Evolutionary conservation across 1,140 invertebrate species (phyloP).

Genomic region (Brachionus rubens): DNA sequence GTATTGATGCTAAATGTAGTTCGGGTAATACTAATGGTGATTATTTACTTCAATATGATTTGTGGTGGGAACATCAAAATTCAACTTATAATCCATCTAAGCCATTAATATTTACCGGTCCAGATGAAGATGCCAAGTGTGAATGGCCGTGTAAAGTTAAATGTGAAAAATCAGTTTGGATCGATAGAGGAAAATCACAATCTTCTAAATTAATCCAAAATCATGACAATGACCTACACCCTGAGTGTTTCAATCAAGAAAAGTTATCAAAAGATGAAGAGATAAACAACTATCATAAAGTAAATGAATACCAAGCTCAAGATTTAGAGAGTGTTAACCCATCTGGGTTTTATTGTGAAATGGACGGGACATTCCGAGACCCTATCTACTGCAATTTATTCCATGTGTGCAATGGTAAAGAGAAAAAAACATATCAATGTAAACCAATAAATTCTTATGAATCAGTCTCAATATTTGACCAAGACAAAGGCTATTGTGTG

Average conservation of each 20-base stretch:
- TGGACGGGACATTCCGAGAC: constrained; percentile 14
- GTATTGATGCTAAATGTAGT: constrained; percentile 37
- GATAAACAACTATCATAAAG: not conserved
- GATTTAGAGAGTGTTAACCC: constrained; percentile 42
- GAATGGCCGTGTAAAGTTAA: constrained; percentile 44
- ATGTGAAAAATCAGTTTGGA: constrained; percentile 28
- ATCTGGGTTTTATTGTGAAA: constrained; percentile 35
- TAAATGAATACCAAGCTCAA: not conserved
- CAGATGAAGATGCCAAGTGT: constrained; percentile 29
- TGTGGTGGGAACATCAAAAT: constrained; percentile 47
- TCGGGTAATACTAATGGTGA: constrained; percentile 6
- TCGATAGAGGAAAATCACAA: not conserved
- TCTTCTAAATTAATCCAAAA: not conserved
- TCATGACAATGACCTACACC: constrained; percentile 7
- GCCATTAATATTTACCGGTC: constrained; percentile 5
- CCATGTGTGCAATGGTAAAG: not conserved
- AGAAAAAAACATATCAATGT: constrained; percentile 28
- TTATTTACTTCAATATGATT: constrained; percentile 31
- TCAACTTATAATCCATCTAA: not conserved
- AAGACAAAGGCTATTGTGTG: constrained; percentile 6
- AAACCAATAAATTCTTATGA: not conserved
- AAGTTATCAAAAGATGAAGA: not conserved
- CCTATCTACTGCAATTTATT: constrained; percentile 45
- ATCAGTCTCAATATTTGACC: constrained; percentile 4
- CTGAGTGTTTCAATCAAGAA: not conserved